Percentiles rank a stretch among this genome's conserved stretches.
phyloP scores from a whole-genome alignment of 2,797 vertebrate species.

The Pseudocheirus occidentalis region DNA sequence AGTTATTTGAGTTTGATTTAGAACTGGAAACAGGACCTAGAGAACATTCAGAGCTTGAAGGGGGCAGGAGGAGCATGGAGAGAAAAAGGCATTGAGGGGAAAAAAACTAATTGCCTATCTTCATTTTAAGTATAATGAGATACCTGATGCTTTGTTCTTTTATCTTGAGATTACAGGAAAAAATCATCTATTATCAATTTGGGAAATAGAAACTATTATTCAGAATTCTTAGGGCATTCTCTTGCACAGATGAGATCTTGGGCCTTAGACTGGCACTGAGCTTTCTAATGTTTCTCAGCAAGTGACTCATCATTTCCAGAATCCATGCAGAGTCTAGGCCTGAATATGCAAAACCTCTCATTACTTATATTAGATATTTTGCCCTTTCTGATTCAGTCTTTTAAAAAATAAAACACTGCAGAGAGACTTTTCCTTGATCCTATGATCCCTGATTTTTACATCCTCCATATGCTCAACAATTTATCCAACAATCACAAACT shows the following conservation, averaged over 20 bases:
- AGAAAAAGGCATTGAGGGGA: neutral
- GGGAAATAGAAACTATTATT: slow-evolving; percentile 17
- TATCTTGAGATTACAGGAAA: slow-evolving; percentile 15
- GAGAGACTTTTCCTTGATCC: neutral
- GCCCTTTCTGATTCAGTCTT: neutral
- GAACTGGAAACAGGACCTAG: slow-evolving; percentile 41
- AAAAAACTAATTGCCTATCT: slow-evolving; percentile 28
- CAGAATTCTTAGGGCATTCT: neutral
- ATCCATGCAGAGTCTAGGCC: neutral
- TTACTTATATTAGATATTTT: neutral
- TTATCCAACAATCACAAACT: neutral
- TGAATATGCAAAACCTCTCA: neutral
- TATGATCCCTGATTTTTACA: neutral
- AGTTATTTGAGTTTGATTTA: slow-evolving; percentile 47
- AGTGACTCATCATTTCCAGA: neutral
- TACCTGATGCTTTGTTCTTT: neutral
- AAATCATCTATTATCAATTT: slow-evolving; percentile 43
- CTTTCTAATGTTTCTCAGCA: neutral
- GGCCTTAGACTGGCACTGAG: neutral
- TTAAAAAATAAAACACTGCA: neutral
- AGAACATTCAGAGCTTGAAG: neutral
- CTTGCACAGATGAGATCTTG: neutral
- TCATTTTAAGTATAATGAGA: slow-evolving; percentile 50
- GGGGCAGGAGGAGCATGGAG: neutral
- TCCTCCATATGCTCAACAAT: neutral